phyloP scores from a whole-genome alignment of 2,113 vertebrate species.

The Phasianus colchicus region DNA sequence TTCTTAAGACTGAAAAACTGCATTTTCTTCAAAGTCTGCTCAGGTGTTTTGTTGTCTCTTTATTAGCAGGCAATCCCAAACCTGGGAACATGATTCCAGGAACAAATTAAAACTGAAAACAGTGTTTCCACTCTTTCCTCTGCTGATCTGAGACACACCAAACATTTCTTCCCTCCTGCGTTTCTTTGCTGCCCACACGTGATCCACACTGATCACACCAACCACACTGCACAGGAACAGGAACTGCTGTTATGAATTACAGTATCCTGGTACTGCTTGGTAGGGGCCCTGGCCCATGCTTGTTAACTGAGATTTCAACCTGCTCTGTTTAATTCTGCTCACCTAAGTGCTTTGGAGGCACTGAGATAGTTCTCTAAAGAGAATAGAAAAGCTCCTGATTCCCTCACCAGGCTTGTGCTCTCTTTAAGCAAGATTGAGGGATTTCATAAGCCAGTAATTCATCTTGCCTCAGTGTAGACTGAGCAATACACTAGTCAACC shows the following conservation, averaged over 20 bases:
- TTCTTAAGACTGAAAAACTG: not conserved
- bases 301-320: not conserved
- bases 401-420: not conserved
- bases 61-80: not conserved
- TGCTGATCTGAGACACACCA: not conserved
- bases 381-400: not conserved
- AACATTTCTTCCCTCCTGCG: not conserved
- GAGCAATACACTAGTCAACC: no score
- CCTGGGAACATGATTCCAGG: not conserved
- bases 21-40: not conserved
- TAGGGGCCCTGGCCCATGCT: not conserved
- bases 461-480: not conserved
- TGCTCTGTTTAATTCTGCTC: not conserved
- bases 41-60: not conserved
- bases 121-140: not conserved
- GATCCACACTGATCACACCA: not conserved
- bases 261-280: not conserved
- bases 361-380: not conserved
- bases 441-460: not conserved
- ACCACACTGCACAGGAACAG: not conserved
- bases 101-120: not conserved
- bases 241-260: not conserved
- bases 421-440: not conserved
- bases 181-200: not conserved
- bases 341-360: not conserved